phyloP scores from a whole-genome alignment of 2,888 invertebrate genomes.

The Erebia aethiops region DNA sequence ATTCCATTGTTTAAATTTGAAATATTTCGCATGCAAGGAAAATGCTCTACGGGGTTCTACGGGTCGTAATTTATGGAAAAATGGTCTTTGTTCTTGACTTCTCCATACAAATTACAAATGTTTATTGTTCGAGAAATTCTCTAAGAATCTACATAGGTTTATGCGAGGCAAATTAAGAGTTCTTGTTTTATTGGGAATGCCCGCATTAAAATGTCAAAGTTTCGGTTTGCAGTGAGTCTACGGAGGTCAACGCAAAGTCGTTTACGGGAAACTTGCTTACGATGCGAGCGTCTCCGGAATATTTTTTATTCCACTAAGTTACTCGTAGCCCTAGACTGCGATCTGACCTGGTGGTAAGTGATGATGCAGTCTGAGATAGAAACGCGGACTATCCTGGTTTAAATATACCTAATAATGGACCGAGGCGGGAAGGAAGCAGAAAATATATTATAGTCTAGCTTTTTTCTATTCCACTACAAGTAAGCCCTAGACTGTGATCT shows the following conservation, averaged over 20 bases:
- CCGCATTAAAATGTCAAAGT: not conserved
- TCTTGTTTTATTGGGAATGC: not conserved
- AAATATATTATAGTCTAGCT: no score
- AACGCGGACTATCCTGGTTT: no score
- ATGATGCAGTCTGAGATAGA: no score
- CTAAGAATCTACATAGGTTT: not conserved
- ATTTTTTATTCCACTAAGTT: no score
- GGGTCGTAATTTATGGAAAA: conserved; percentile 11
- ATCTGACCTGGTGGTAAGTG: no score
- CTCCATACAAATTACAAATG: not conserved
- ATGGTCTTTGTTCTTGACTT: not conserved
- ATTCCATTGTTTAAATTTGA: conserved; percentile 7
- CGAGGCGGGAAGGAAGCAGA: no score
- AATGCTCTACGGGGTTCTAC: not conserved
- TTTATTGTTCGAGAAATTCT: not conserved
- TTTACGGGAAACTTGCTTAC: not conserved
- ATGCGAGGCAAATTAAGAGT: not conserved
- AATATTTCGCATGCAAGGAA: conserved; percentile 10
- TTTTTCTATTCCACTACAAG: no score
- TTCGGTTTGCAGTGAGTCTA: not conserved
- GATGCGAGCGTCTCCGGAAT: no score
- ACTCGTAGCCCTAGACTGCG: no score
- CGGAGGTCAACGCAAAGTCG: not conserved
- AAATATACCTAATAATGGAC: no score
- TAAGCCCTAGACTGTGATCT: no score